These are phyloP conservation scores for Dryomyza anilis DNA, from an alignment of 2,888 invertebrate species.

Conservation along the genomic window DNA sequence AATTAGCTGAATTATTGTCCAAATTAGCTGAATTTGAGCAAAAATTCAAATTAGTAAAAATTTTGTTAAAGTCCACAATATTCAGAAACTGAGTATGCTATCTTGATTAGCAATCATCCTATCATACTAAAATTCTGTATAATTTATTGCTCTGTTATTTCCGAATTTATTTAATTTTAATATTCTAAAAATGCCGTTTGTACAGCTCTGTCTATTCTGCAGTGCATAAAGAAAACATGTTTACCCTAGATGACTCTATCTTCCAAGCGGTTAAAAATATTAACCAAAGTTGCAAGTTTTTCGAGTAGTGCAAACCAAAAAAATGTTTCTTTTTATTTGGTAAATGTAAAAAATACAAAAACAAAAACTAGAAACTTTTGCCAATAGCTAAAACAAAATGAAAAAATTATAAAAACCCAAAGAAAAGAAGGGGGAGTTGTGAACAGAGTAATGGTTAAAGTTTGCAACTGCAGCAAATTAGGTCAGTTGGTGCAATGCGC, in stretches of 20 bases:
- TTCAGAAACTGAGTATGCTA: too few relatives aligned
- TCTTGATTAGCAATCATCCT: too few relatives aligned
- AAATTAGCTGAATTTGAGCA: too few relatives aligned
- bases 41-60: too few relatives aligned
- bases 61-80: too few relatives aligned
- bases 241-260: background rate
- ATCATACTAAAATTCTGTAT: too few relatives aligned
- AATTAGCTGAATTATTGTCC: too few relatives aligned
- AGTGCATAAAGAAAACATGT: background rate
- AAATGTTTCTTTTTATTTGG: too few relatives aligned
- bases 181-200: too few relatives aligned
- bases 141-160: too few relatives aligned
- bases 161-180: too few relatives aligned
- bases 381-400: background rate
- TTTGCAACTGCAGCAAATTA: background rate
- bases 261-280: background rate
- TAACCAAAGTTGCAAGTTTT: background rate
- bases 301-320: background rate
- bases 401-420: background rate
- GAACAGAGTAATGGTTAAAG: background rate
- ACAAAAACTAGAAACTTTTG: background rate
- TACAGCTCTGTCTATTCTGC: too few relatives aligned
- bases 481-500: conserved; percentile 15
- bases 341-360: background rate
- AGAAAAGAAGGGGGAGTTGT: background rate